Percentiles rank a stretch among this genome's conserved stretches.
phyloP scores from a whole-genome alignment of 2,113 vertebrate genomes.

The Calcarius ornatus region DNA sequence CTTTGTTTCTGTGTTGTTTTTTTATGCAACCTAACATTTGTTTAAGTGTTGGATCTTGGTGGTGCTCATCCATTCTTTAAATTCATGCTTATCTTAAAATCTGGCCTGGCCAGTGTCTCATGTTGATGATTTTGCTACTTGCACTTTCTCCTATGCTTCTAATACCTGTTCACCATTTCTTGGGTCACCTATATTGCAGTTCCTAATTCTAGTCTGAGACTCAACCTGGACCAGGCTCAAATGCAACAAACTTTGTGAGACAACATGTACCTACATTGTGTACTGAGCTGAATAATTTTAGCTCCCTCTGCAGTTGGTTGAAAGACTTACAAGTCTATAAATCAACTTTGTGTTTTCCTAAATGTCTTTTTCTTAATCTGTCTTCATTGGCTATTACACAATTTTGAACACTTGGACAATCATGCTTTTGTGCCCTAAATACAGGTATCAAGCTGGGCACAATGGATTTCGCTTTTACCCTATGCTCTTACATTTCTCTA shows the following conservation, averaged over 20 bases:
- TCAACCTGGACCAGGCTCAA: not conserved
- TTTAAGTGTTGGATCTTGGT: not conserved
- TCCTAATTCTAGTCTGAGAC: not conserved
- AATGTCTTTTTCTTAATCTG: not conserved
- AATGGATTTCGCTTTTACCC: not conserved
- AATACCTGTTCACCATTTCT: not conserved
- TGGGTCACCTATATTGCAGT: not conserved
- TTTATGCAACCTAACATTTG: not conserved
- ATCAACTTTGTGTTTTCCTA: not conserved
- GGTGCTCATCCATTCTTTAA: not conserved
- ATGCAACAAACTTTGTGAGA: not conserved
- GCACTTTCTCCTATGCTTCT: not conserved
- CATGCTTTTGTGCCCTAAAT: not conserved
- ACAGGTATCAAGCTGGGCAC: fast-evolving
- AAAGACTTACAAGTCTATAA: not conserved
- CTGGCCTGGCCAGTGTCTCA: not conserved
- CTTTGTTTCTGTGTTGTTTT: not conserved
- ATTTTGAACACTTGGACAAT: not conserved
- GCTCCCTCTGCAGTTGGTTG: not conserved
- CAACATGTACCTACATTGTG: not conserved
- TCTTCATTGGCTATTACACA: not conserved
- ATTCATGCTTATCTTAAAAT: not conserved
- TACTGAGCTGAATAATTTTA: not conserved
- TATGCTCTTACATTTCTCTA: not conserved
- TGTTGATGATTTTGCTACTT: not conserved